A percentile compares a stretch with the other conserved stretches of the same genome.
phyloP scores from a whole-genome alignment of 2,797 vertebrate genomes.

The Cichlasoma orientale region DNA sequence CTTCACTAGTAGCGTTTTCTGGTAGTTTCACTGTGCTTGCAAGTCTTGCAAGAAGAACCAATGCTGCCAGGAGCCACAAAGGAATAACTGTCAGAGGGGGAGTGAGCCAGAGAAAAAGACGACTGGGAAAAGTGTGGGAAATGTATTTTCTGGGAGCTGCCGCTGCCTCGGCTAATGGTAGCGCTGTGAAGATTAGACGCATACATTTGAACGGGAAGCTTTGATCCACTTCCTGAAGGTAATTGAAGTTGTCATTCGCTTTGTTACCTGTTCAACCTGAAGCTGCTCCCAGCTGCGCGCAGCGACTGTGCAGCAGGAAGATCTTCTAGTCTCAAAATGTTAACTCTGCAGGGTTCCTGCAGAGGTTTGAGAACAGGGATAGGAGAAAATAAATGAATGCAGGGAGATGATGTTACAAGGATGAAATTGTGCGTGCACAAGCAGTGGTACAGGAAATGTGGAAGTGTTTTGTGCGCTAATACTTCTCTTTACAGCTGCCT shows the following conservation, averaged over 20 bases:
- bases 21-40: background rate
- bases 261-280: conserved; percentile 41
- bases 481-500: background rate
- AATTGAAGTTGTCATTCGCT: conserved; percentile 31
- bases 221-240: conserved; percentile 46
- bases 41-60: background rate
- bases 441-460: background rate
- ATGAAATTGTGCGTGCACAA: background rate
- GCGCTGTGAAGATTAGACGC: conserved; percentile 26
- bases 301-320: background rate
- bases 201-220: conserved; percentile 6
- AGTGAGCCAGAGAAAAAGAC: background rate
- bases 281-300: conserved; percentile 25
- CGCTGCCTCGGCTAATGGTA: background rate
- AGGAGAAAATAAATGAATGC: background rate
- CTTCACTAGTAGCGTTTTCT: background rate
- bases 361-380: background rate
- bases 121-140: background rate
- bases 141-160: conserved; percentile 15
- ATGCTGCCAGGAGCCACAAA: background rate
- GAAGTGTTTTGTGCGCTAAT: background rate
- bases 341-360: conserved; percentile 1
- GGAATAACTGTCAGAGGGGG: conserved; percentile 5
- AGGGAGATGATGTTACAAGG: background rate
- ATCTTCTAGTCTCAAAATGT: background rate